Evolutionary conservation across 2,113 vertebrate genomes (phyloP).

Genomic region (Hemichromis elongatus): DNA sequence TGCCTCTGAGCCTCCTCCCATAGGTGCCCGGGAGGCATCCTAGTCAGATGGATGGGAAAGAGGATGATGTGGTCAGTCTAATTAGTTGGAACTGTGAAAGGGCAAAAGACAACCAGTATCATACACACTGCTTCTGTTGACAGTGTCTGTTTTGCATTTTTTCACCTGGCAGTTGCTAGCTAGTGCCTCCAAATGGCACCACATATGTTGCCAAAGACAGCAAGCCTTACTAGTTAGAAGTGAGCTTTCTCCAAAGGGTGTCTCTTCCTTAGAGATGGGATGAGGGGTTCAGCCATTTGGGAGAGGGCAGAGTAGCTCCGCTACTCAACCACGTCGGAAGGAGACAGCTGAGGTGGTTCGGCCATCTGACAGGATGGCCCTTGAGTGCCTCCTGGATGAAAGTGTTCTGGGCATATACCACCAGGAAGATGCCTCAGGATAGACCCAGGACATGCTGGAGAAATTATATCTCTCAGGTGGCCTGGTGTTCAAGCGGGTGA

Average conservation of each 20-base stretch:
- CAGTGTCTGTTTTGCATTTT: not conserved
- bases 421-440: not conserved
- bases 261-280: not conserved
- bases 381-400: not conserved
- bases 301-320: not conserved
- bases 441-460: not conserved
- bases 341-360: not conserved
- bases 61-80: not conserved
- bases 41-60: not conserved
- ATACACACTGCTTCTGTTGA: not conserved
- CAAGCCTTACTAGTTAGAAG: not conserved
- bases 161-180: not conserved
- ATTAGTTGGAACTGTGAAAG: not conserved
- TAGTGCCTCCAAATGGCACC: not conserved
- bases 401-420: not conserved
- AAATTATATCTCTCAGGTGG: not conserved
- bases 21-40: not conserved
- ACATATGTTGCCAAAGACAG: not conserved
- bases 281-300: not conserved
- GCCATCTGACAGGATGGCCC: not conserved
- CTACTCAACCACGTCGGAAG: not conserved
- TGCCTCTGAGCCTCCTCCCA: not conserved
- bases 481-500: not conserved
- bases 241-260: not conserved
- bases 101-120: not conserved